phyloP scores from a whole-genome alignment of 2,797 vertebrate species.

The Sandelia bainsii region DNA sequence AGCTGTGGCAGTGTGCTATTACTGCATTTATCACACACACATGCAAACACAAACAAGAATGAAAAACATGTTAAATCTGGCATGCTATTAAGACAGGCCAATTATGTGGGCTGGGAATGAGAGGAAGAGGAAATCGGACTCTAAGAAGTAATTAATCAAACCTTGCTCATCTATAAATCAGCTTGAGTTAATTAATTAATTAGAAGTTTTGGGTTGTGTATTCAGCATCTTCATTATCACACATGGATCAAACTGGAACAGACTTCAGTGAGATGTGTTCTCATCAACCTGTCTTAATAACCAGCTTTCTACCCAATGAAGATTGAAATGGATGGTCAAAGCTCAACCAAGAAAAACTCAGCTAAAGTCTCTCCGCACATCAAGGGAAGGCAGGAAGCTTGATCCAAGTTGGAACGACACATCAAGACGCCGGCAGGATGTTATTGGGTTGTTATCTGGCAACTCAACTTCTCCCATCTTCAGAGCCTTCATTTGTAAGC shows the following conservation, averaged over 20 bases:
- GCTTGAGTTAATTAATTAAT: constrained; percentile 81
- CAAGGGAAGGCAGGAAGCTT: constrained; percentile 67
- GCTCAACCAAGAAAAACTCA: constrained; percentile 41
- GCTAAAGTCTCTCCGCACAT: constrained; percentile 49
- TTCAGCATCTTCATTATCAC: constrained; percentile 74
- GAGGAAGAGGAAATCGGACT: constrained; percentile 34
- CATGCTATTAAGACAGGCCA: constrained; percentile 34
- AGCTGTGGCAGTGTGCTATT: constrained; percentile 11
- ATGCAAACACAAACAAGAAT: constrained; percentile 5
- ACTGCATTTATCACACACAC: constrained; percentile 18
- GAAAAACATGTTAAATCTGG: constrained; percentile 23
- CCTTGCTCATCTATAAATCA: constrained; percentile 73
- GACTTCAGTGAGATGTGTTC: constrained; percentile 45
- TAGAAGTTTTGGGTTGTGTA: constrained; percentile 70
- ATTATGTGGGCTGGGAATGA: constrained; percentile 38
- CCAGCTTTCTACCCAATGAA: constrained; percentile 24
- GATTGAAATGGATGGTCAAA: constrained; percentile 56
- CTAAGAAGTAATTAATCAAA: constrained; percentile 75
- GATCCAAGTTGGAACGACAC: constrained; percentile 66
- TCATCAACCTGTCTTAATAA: constrained; percentile 62
- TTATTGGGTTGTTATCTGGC: constrained; percentile 76
- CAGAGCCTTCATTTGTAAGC: constrained; percentile 81
- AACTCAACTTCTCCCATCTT: constrained; percentile 67
- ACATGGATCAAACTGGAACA: constrained; percentile 59
- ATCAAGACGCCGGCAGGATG: constrained; percentile 77